These are phyloP conservation scores for Sanderia malayensis DNA, from an alignment of 30 jellyfish, hydroid and myxozoan genomes.

Conservation along the genomic window DNA sequence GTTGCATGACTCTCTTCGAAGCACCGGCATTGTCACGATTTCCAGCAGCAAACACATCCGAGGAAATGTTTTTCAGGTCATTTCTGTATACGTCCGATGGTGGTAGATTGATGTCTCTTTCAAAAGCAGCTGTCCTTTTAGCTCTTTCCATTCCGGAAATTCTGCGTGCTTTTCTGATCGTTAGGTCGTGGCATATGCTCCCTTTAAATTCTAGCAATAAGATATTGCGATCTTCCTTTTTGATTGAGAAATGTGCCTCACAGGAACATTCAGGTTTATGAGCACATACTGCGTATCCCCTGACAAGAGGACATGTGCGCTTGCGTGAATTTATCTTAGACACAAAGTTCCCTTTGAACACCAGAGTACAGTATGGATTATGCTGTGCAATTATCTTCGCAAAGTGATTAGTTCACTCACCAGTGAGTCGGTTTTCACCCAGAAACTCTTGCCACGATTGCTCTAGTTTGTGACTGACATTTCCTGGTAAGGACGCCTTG, in stretches of 20 bases:
- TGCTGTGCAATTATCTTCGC: neutral
- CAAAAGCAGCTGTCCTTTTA: neutral
- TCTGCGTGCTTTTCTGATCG: neutral
- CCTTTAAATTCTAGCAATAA: neutral
- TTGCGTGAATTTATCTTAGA: neutral
- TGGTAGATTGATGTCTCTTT: neutral
- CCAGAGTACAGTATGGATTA: slow-evolving; percentile 4
- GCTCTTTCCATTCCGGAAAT: neutral
- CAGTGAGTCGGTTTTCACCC: neutral
- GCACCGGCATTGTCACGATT: neutral
- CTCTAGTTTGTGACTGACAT: neutral
- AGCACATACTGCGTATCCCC: neutral
- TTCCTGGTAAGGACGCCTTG: neutral
- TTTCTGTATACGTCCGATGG: neutral
- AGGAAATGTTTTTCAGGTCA: neutral
- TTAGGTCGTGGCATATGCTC: neutral
- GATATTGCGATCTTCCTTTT: too few species aligned
- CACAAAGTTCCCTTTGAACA: neutral
- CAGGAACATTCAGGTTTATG: neutral
- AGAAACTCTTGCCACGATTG: neutral
- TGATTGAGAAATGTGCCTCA: neutral
- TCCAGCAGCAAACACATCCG: neutral
- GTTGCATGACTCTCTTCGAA: neutral
- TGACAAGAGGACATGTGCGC: neutral
- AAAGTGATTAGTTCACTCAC: slow-evolving; percentile 1